Evolutionary conservation across 2,888 invertebrate species (phyloP).

Genomic region (Leucania comma): DNA sequence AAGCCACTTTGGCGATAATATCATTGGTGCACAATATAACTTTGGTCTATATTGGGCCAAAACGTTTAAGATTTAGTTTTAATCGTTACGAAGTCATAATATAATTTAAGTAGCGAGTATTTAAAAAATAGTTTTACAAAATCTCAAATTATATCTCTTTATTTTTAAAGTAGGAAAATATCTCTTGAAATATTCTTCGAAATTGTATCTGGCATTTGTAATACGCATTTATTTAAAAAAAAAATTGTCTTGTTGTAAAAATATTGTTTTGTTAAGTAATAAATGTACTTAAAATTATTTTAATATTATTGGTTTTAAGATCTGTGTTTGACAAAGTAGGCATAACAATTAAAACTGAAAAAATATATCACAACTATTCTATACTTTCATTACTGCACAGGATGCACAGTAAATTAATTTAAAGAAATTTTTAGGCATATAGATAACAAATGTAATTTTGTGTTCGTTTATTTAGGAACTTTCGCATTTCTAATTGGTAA

Average conservation of each 20-base stretch:
- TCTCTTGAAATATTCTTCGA: constrained; percentile 24
- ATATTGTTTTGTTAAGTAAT: neutral
- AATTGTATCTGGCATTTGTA: constrained; percentile 43
- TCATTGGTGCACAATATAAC: constrained; percentile 26
- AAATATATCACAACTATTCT: neutral
- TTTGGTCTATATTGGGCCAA: neutral
- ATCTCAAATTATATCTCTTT: constrained; percentile 31
- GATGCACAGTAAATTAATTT: no score
- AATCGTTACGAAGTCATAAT: constrained; percentile 47
- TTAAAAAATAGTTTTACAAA: constrained; percentile 22
- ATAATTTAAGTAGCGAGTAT: constrained; percentile 17
- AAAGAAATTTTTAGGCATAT: no score
- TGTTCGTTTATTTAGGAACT: no score
- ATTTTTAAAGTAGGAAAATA: neutral
- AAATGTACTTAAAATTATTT: constrained; percentile 38
- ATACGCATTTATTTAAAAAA: constrained; percentile 38
- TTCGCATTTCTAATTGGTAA: no score
- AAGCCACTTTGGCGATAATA: neutral
- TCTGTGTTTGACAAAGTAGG: constrained; percentile 12
- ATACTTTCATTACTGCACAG: neutral
- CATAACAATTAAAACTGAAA: neutral
- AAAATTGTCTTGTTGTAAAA: neutral
- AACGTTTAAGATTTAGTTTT: neutral
- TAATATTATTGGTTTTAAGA: constrained; percentile 8
- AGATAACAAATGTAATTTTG: no score